Base-by-base conservation (phyloP, 2,113 vertebrate species). In the Pavo muticus region DNA sequence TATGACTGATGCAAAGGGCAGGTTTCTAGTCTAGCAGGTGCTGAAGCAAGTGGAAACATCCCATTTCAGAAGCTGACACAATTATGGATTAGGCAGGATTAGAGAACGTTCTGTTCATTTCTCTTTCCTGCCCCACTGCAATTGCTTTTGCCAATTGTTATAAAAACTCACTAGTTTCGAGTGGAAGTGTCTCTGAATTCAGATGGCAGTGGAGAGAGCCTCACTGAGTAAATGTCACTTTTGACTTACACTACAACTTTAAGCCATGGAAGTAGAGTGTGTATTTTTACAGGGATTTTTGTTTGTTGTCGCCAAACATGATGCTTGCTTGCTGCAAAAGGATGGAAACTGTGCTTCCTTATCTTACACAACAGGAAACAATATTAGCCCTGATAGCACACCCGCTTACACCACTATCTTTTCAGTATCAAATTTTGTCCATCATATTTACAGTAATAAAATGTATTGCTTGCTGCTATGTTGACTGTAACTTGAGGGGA, bases 51-150 rank as follows among this genome's bases (percentile, higher is more conserved):
- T 42, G 54, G 89, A 89, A 87, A 84, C 50, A 64, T 79, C 90
- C 90, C 61, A 59, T 82, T 88, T 80, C 88, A 91, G 88, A 25
- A 68, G 67, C 59, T 95, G 95, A 91, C 84, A 95, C 27, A 45
- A 35, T 95, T 94, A 91, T 96, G 94, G 95, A 97, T 96, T 89
- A 45, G 75, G 69, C 23, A 60, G 71, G 67, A 57, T 56, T 71
- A 29, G 37, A 76, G 71, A 91, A 78, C 27, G 6, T 80, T 32
- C 20, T 12, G 42, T 92, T 83, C 57, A 32, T 52, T 91, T 94
- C 64, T 74, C 35, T 24, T 57, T 79, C 60, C 3, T 23, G 37
- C 54, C 85, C 67, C 59, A n/a, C 35, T 52, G 45, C 60, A 25
- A 12, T 10, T 7, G 30, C 39, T 40, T 59, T 78, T 85, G n/a